Percentiles rank a stretch among this genome's conserved stretches.
Conservation (phyloP, 2,797 vertebrate species). For the Hozukius guyotensis region DNA sequence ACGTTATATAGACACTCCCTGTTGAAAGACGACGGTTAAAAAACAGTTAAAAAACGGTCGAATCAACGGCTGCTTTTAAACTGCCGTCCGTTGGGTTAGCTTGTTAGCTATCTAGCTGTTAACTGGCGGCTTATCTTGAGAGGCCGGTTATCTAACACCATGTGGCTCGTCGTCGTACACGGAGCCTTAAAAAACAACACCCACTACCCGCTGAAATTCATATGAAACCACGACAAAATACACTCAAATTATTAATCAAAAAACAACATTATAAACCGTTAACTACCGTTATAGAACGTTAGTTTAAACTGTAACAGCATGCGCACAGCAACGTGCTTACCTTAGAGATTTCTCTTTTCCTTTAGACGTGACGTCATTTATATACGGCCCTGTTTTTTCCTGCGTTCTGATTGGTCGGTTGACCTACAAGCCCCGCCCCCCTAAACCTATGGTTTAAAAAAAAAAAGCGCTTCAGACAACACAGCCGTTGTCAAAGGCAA, state of each 20-base stretch:
- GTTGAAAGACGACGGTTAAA: not conserved
- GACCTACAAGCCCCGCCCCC: constrained; percentile 64
- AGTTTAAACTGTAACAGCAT: not conserved
- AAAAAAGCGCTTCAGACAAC: constrained; percentile 10
- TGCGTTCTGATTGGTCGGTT: constrained; percentile 84
- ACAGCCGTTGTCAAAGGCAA: constrained; percentile 59
- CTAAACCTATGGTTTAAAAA: constrained; percentile 70
- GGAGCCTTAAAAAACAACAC: not conserved
- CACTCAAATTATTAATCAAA: no score
- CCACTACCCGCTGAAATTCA: not conserved
- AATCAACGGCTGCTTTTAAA: not conserved
- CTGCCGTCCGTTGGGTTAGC: no score
- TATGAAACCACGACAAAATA: not conserved
- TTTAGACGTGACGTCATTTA: constrained; percentile 40
- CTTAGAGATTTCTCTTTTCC: constrained; percentile 10
- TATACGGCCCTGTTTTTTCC: constrained; percentile 61
- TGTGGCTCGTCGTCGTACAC: constrained; percentile 39
- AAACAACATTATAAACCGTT: no score
- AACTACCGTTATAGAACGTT: no score
- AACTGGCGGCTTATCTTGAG: not conserved
- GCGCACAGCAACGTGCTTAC: constrained; percentile 45
- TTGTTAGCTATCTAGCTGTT: not conserved
- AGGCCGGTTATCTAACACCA: constrained; percentile 62
- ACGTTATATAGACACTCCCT: not conserved
- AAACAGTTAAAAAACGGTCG: not conserved